Percentiles rank a stretch among this genome's conserved stretches.
Conservation (phyloP, 2,888 invertebrate genomes). For the Toxonevra muliebris region DNA sequence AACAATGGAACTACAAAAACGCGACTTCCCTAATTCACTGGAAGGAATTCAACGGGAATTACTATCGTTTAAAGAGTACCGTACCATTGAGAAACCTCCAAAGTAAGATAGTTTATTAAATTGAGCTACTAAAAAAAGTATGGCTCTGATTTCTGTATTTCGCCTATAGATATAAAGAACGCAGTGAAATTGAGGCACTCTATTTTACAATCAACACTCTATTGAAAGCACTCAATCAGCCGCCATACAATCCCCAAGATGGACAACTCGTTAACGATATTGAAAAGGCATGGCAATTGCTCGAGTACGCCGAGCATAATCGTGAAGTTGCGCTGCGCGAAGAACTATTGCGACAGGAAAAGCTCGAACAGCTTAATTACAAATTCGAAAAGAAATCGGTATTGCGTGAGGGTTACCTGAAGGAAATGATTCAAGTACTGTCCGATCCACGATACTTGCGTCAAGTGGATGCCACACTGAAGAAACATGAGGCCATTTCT, state of each 20-base stretch:
- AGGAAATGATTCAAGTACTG: slow-evolving; percentile 96
- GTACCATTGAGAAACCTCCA: slow-evolving; percentile 97
- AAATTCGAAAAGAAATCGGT: slow-evolving; percentile 96
- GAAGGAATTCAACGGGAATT: slow-evolving; percentile 94
- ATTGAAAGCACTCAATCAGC: slow-evolving; percentile 92
- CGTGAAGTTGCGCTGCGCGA: slow-evolving; percentile 92
- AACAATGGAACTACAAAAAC: slow-evolving; percentile 81
- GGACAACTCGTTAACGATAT: slow-evolving; percentile 94
- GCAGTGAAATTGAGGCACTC: slow-evolving; percentile 95
- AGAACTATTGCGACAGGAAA: slow-evolving; percentile 90
- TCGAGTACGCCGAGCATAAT: slow-evolving; percentile 94
- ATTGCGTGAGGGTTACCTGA: slow-evolving; percentile 92
- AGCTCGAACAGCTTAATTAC: slow-evolving; percentile 92
- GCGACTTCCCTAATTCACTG: slow-evolving; percentile 91
- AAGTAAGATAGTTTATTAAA: slow-evolving; percentile 71
- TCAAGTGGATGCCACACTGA: slow-evolving; percentile 96
- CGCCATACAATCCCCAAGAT: slow-evolving; percentile 84
- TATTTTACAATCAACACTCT: slow-evolving; percentile 97
- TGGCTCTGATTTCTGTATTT: no score
- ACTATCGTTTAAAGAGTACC: slow-evolving; percentile 90
- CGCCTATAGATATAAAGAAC: slow-evolving; percentile 83
- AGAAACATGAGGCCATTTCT: slow-evolving; percentile 98
- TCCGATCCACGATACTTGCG: slow-evolving; percentile 90
- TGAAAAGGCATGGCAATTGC: slow-evolving; percentile 90
- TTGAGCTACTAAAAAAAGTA: not conserved